phyloP scores from a whole-genome alignment of 2,888 invertebrate species.

The Ceriagrion tenellum region DNA sequence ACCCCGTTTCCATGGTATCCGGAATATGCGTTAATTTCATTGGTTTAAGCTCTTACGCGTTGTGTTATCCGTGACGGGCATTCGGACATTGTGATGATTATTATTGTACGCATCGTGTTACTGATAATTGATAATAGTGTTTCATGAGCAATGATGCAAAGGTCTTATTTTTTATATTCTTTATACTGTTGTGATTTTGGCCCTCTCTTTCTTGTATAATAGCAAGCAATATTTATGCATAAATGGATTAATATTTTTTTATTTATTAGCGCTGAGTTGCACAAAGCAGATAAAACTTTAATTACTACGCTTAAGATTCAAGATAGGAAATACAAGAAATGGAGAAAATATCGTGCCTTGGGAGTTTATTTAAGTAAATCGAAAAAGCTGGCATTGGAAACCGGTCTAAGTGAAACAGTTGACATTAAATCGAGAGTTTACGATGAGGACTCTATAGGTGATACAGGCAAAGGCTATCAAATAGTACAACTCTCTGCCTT shows the following conservation, averaged over 20 bases:
- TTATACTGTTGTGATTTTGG: too few relatives aligned
- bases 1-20: too few relatives aligned
- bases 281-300: background rate
- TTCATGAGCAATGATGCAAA: too few relatives aligned
- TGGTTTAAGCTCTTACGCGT: too few relatives aligned
- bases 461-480: background rate
- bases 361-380: background rate
- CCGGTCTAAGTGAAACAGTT: too few relatives aligned
- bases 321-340: constrained; percentile 39
- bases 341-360: constrained; percentile 8
- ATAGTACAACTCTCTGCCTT: background rate
- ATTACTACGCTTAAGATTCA: constrained; percentile 5
- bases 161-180: too few relatives aligned
- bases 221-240: too few relatives aligned
- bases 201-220: background rate
- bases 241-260: background rate
- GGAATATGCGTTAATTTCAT: too few relatives aligned
- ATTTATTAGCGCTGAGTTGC: background rate
- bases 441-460: background rate
- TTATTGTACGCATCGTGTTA: too few relatives aligned
- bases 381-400: background rate
- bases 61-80: too few relatives aligned
- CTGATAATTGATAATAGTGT: too few relatives aligned
- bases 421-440: background rate
- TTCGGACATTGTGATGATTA: too few relatives aligned